Evolutionary conservation across 2,797 vertebrate species (phyloP).

Genomic region (Apogon talboti): DNA sequence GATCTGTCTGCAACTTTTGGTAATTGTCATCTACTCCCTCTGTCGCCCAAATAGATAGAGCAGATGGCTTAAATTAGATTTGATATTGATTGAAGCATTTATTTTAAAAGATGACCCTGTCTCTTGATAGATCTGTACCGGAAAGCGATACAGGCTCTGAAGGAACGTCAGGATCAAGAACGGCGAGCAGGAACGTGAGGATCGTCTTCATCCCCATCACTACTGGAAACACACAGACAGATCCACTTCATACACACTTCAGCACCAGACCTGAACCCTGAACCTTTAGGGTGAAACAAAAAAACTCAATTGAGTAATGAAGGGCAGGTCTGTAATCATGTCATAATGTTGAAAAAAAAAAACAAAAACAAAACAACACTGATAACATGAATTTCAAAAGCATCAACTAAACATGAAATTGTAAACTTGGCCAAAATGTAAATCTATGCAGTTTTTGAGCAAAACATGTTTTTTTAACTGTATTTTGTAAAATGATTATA

Average conservation of each 20-base stretch:
- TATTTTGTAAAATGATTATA: too few relatives aligned
- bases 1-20: constrained; percentile 84
- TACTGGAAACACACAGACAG: background rate
- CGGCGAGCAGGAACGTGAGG: constrained; percentile 51
- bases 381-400: background rate
- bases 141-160: constrained; percentile 88
- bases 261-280: constrained; percentile 35
- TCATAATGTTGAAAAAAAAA: background rate
- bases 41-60: constrained; percentile 20
- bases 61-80: constrained; percentile 43
- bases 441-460: background rate
- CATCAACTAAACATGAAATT: too few relatives aligned
- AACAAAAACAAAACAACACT: background rate
- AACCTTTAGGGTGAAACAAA: constrained; percentile 44
- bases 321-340: constrained; percentile 43
- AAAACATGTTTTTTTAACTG: too few relatives aligned
- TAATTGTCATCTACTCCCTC: constrained; percentile 67
- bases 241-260: background rate
- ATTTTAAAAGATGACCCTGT: constrained; percentile 57
- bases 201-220: background rate
- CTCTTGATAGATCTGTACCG: constrained; percentile 86
- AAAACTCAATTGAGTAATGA: constrained; percentile 47
- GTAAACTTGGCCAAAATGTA: too few relatives aligned
- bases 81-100: constrained; percentile 30
- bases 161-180: constrained; percentile 83